phyloP scores from a whole-genome alignment of 2,888 invertebrate genomes.

The Scaptomyza caliginosa region DNA sequence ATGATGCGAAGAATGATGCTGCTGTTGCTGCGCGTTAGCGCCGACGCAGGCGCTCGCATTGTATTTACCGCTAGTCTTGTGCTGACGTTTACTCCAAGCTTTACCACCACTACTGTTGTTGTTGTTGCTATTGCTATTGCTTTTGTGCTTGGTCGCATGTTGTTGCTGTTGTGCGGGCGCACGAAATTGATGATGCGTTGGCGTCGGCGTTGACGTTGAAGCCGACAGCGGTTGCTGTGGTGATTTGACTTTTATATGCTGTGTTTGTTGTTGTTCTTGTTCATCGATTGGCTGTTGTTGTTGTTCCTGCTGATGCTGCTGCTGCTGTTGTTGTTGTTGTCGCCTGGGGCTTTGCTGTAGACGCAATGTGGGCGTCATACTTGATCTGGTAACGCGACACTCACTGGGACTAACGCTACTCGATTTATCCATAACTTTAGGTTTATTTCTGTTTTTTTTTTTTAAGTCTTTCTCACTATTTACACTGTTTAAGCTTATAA shows the following conservation, averaged over 20 bases:
- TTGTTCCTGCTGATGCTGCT: constrained; percentile 21
- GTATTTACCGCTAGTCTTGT: constrained; percentile 78
- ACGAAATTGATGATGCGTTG: constrained; percentile 81
- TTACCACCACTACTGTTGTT: constrained; percentile 49
- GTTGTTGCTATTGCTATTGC: constrained; percentile 3
- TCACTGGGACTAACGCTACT: constrained; percentile 77
- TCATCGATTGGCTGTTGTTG: constrained; percentile 18
- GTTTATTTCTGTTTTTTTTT: neutral
- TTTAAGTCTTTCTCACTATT: neutral
- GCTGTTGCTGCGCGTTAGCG: constrained; percentile 41
- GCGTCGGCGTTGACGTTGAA: constrained; percentile 4
- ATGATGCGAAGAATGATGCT: constrained; percentile 35
- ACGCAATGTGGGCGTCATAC: constrained; percentile 72
- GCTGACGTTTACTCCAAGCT: constrained; percentile 82
- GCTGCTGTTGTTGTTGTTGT: constrained; percentile 49
- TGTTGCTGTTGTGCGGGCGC: constrained; percentile 79
- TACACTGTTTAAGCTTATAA: neutral
- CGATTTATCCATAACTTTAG: constrained; percentile 69
- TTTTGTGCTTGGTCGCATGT: constrained; percentile 62
- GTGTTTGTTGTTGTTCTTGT: constrained; percentile 34
- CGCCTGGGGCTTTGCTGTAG: constrained; percentile 67
- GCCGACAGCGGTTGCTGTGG: constrained; percentile 37
- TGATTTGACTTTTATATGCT: constrained; percentile 67
- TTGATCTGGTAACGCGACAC: constrained; percentile 75
- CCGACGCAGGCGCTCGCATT: constrained; percentile 62